Evolutionary conservation across 2,113 vertebrate genomes (phyloP).

Genomic region (Eulemur macaco): DNA sequence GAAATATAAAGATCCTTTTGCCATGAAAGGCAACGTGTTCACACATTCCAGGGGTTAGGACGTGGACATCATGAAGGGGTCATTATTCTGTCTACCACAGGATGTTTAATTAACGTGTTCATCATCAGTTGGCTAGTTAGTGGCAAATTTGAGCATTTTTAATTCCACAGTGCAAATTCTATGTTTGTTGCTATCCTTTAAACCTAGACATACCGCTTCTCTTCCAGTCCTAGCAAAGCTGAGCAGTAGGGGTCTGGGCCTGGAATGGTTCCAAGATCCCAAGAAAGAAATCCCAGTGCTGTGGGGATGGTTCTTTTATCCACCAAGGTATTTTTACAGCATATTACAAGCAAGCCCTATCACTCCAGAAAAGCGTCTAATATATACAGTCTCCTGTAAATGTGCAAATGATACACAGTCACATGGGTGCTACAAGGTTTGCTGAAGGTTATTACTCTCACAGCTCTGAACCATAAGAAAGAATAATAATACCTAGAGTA

Average conservation of each 20-base stretch:
- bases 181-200: neutral
- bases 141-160: neutral
- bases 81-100: neutral
- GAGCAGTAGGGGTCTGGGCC: neutral
- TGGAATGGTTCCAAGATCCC: neutral
- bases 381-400: neutral
- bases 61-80: rapidly evolving
- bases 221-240: neutral
- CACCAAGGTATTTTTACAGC: neutral
- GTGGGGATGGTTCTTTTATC: neutral
- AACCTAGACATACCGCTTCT: neutral
- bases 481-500: neutral
- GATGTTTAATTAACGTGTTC: neutral
- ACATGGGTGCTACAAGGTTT: neutral
- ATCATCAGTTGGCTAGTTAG: neutral
- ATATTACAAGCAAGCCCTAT: neutral
- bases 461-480: neutral
- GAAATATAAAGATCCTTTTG: neutral
- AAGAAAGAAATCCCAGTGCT: neutral
- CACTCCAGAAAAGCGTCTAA: neutral
- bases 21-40: neutral
- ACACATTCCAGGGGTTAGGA: neutral
- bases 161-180: neutral
- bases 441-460: neutral
- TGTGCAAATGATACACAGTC: neutral